Evolutionary conservation across 2,797 vertebrate genomes (phyloP).

Genomic region (Geotrypetes seraphini): DNA sequence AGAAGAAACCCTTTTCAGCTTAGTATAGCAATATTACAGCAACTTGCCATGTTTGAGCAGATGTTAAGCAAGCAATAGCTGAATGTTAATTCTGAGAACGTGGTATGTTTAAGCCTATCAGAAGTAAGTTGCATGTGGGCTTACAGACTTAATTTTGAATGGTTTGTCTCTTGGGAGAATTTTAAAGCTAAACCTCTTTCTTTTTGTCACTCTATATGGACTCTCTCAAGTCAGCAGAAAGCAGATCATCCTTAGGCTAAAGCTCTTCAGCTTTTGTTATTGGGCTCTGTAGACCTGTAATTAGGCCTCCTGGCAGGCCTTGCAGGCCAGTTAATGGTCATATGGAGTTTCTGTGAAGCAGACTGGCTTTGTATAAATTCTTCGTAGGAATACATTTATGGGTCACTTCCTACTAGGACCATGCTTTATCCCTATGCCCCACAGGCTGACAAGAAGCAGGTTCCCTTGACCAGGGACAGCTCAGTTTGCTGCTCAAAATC

Average conservation of each 20-base stretch:
- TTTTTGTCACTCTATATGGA: slow-evolving; percentile 85
- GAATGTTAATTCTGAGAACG: slow-evolving; percentile 94
- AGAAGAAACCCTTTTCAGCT: slow-evolving; percentile 26
- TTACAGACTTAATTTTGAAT: slow-evolving; percentile 60
- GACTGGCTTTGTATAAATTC: slow-evolving; percentile 87
- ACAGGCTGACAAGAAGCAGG: slow-evolving; percentile 60
- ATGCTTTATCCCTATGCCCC: slow-evolving; percentile 67
- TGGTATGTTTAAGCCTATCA: slow-evolving; percentile 76
- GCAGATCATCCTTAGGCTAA: slow-evolving; percentile 97
- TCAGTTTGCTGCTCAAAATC: slow-evolving; percentile 45
- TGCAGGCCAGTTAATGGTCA: slow-evolving; percentile 79
- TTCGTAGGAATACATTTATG: slow-evolving; percentile 82
- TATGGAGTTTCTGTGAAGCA: slow-evolving; percentile 71
- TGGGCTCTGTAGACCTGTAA: slow-evolving; percentile 94
- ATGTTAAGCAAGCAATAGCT: slow-evolving; percentile 88
- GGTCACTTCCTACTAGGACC: slow-evolving; percentile 93
- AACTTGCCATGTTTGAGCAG: slow-evolving; percentile 60
- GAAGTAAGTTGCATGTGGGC: slow-evolving; percentile 62
- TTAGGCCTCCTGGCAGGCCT: slow-evolving; percentile 83
- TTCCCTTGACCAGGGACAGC: slow-evolving; percentile 66
- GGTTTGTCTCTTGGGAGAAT: slow-evolving; percentile 83
- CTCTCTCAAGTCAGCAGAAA: slow-evolving; percentile 95
- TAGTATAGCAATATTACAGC: slow-evolving; percentile 34
- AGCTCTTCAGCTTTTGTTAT: slow-evolving; percentile 94
- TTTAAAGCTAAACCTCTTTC: slow-evolving; percentile 81